Evolutionary conservation across 1,140 invertebrate genomes (phyloP), one percentile per base, ranked within the genome.

Genomic region (Apis cerana): DNA sequence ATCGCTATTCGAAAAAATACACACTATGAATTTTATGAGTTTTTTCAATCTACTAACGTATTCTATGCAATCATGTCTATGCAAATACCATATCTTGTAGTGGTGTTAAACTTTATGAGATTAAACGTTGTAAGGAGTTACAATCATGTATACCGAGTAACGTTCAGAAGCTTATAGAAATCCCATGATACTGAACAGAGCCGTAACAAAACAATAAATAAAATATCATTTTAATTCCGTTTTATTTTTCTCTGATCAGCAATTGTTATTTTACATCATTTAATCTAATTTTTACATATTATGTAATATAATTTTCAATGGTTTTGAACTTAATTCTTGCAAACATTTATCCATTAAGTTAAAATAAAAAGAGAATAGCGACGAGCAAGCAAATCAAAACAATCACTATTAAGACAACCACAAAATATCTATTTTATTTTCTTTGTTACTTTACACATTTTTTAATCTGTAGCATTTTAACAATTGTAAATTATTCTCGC

Each of bases 81-180:
- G 74, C 58, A 78, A 70, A 70, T 67, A 33, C 65, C 10, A 43
- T 17, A n/a, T 77, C 27, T 64, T n/a, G 50, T 54, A 59, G 75
- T 56, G 67, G 65, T n/a, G 75, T 71, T 82, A 70, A 78, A 67
- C 75, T 78, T 82, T 82, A 78, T 67, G 81, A 71, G 27, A 15
- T 64, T 70, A 64, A 78, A 82, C 75, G 50, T 82, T 58, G 67
- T 71, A 78, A 78, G 81, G 56, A 70, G 75, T 71, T 82, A 82
- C 58, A 75, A 78, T 78, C 81, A 48, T 78, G 50, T 78, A 62
- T 67, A 50, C 50, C 13, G 33, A 33, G 27, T 50, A 78, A 33
- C 33, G 17, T 56, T 78, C 67, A 50, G 56, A 70, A 64, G 75
- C 59, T 70, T 64, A 58, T 61, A 52, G 56, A 48, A 78, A 50